phyloP scores from a whole-genome alignment of 2,888 invertebrate genomes.

The Octonoba sinensis region DNA sequence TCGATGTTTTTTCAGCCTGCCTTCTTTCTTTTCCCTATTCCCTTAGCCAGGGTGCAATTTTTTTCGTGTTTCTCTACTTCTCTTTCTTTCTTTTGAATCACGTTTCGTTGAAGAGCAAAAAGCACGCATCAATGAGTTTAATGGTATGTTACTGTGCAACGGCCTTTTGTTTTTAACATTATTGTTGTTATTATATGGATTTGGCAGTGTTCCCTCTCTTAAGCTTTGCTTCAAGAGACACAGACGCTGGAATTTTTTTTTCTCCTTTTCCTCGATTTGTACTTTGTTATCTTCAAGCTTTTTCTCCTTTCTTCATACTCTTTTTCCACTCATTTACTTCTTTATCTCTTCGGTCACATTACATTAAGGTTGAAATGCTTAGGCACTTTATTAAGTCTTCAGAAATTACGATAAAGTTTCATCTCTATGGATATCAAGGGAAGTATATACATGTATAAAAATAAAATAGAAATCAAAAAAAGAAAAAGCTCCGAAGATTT shows the following conservation, averaged over 20 bases:
- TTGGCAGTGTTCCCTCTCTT: background rate
- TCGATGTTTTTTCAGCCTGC: background rate
- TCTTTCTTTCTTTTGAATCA: constrained; percentile 29
- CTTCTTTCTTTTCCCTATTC: constrained; percentile 7
- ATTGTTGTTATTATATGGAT: constrained; percentile 39
- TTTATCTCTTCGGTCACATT: constrained; percentile 8
- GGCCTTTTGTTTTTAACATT: constrained; percentile 34
- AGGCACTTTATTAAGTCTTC: background rate
- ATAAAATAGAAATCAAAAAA: too few relatives aligned
- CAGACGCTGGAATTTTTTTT: background rate
- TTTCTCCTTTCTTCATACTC: constrained; percentile 3
- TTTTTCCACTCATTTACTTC: constrained; percentile 7
- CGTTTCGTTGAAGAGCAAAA: constrained; percentile 15
- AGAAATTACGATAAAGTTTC: too few relatives aligned
- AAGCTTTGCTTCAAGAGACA: too few relatives aligned
- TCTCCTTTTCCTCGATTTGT: constrained; percentile 19
- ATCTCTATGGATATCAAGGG: too few relatives aligned
- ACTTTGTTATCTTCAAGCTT: constrained; percentile 10
- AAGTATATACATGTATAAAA: too few relatives aligned
- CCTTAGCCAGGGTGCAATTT: background rate
- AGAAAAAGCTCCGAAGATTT: too few relatives aligned
- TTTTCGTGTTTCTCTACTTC: constrained; percentile 1
- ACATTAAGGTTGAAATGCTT: constrained; percentile 3
- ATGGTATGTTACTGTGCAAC: constrained; percentile 47
- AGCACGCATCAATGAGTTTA: constrained; percentile 43